Evolutionary conservation across 2,888 invertebrate species (phyloP), one percentile per base, ranked within the genome.

Genomic region (Augochlorella aurata): DNA sequence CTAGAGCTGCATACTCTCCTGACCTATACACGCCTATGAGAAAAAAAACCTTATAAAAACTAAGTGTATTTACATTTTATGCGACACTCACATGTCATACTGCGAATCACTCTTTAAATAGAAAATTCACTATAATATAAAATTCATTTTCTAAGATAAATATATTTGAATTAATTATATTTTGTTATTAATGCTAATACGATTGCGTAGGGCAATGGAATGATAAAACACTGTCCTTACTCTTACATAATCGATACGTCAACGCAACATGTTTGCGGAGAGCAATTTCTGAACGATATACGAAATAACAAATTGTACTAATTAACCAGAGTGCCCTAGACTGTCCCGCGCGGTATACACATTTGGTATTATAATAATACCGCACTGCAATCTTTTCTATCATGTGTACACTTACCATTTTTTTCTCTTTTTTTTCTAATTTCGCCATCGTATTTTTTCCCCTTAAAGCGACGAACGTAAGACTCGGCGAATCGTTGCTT

Each of bases 1-100:
- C 92, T 91, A 90, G 90, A 92, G 89, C 89, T 88, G 89, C 89
- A 89, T 91, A 91, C 89, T 90, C 88, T 58, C 63, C 88, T 87
- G 88, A 88, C 87, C 89, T 85, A 79, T 77, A 85, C 78, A 85
- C 70, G 85, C 87, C 82, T 88, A 86, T 85, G 65, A 74, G 58
- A 72, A 65, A 71, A 67, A 58, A 24, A 24, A 86, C 70, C 82
- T 65, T 77, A 83, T 78, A 83, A 84, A 84, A 79, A 81, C 58
- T 74, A 79, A 84, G 74, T 79, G 66, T 85, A 82, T 84, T 83
- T 83, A 81, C 85, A 84, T 85, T 85, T 80, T 83, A 83, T 77
- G 83, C 84, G 77, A 83, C 83, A 83, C 77, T 77, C 71, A 83
- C 83, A 83, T 75, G 77, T 85, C 78, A 79, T 76, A 80, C 47